Base-by-base conservation (phyloP, 1,140 invertebrate species). In the Augochlora pura region DNA sequence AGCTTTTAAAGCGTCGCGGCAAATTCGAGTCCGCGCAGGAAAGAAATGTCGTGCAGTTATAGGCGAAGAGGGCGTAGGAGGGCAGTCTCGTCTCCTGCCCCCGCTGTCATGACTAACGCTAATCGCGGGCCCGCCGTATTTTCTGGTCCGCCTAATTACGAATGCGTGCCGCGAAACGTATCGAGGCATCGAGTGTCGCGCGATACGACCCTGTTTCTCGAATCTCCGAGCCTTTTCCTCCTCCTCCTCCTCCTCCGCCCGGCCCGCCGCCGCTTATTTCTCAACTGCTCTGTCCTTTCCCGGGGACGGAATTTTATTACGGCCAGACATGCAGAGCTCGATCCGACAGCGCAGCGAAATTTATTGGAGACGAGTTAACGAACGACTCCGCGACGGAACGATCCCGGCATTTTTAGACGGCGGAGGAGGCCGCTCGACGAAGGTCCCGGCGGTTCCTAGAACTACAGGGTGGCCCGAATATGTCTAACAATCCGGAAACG, bases 41-140 rank as follows among this genome's bases (percentile, higher is more conserved):
- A 80, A 84, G 82, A 68, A 84, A 87, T 87, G 75, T 86, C 87
- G 87, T 87, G 87, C 80, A 64, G 8, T 46, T 46, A n/a, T n/a
- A 46, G 42, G 12, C 42, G 1, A 32, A 32, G 6, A 21, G 49
- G 64, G 54, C 46, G 54, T 79, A n/a, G n/a, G n/a, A n/a, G n/a
- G n/a, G n/a, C n/a, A n/a, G n/a, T n/a, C n/a, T 12, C 10, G 42
- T 5, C 49, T 52, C 16, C 49, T 16, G 59, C 66, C 69, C 60
- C 71, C 54, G 74, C 39, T 85, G 74, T 75, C 84, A 86, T 85
- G 84, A 86, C 80, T 84, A 81, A 84, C 79, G 52, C n/a, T 74
- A 73, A 85, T 85, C 68, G n/a, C n/a, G n/a, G 79, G 76, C 75
- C 16, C 82, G n/a, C 65, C 12, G 18, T 23, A 69, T 64, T 62